Percentiles rank a stretch among this genome's conserved stretches.
Conservation (phyloP, 2,113 vertebrate genomes). For the Craseonycteris thonglongyai region DNA sequence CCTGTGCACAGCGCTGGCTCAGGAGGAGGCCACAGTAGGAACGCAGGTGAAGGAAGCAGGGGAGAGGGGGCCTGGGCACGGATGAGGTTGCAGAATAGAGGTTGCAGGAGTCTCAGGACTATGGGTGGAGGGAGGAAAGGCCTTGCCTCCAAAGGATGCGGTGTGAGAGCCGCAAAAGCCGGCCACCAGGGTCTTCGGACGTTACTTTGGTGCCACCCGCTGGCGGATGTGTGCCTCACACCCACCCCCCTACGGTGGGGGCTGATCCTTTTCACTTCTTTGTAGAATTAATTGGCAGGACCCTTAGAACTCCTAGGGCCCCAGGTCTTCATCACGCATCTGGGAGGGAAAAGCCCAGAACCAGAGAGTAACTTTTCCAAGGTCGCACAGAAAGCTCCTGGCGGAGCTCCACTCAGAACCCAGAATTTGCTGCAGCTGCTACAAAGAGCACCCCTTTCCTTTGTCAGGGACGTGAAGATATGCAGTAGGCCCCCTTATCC, state of each 20-base stretch:
- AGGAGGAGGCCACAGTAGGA: background rate
- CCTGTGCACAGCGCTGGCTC: background rate
- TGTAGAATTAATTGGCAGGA: background rate
- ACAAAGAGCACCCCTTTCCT: background rate
- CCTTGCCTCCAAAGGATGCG: background rate
- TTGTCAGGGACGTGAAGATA: background rate
- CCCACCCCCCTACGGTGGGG: background rate
- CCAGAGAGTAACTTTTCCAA: background rate
- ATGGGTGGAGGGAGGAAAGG: fast-evolving
- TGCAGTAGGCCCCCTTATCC: background rate
- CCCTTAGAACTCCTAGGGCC: background rate
- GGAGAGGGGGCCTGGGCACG: background rate
- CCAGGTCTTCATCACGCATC: background rate
- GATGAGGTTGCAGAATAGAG: background rate
- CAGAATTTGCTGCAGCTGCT: background rate
- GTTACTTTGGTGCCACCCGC: constrained; percentile 57
- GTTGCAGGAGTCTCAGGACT: background rate
- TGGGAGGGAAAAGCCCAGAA: background rate
- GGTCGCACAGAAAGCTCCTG: background rate
- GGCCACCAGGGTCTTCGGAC: background rate
- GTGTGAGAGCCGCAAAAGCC: background rate
- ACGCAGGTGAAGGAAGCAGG: background rate
- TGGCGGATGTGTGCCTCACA: background rate
- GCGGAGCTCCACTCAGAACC: background rate
- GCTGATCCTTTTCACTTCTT: background rate